Conservation (phyloP, 2,797 vertebrate species). For the Rhincodon typus region DNA sequence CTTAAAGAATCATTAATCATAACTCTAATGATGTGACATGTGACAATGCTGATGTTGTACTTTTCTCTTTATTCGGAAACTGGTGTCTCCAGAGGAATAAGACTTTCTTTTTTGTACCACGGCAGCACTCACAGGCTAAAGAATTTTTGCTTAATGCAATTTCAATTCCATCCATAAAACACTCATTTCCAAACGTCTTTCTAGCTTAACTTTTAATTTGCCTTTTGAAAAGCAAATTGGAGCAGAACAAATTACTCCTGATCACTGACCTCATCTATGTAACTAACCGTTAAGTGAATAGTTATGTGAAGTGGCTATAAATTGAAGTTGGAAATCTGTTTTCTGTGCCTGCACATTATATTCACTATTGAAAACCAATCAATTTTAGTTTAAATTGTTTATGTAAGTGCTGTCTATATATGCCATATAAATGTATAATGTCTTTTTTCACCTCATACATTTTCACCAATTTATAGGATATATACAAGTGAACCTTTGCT, state of each 20-base stretch:
- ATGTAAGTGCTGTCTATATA: not conserved
- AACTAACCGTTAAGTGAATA: not conserved
- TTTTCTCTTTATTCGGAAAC: constrained; percentile 12
- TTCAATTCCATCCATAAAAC: not conserved
- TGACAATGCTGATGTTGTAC: constrained; percentile 32
- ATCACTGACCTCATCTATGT: not conserved
- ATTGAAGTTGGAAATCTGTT: constrained; percentile 4
- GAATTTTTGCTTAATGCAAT: not conserved
- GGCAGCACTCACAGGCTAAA: not conserved
- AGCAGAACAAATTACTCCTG: not conserved
- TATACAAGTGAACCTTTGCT: not conserved
- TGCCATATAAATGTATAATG: too few species aligned
- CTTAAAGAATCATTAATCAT: constrained; percentile 33
- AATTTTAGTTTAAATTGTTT: not conserved
- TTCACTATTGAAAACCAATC: not conserved
- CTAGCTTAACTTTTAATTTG: constrained; percentile 5
- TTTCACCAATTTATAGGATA: not conserved
- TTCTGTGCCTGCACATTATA: not conserved
- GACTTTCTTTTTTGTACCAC: not conserved
- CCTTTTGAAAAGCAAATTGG: not conserved
- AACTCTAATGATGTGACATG: constrained; percentile 24
- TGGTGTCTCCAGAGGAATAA: not conserved
- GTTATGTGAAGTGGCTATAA: not conserved
- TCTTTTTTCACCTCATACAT: not conserved
- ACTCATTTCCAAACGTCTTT: not conserved